Conservation (phyloP, 2,113 vertebrate genomes). For the Podocnemis expansa region DNA sequence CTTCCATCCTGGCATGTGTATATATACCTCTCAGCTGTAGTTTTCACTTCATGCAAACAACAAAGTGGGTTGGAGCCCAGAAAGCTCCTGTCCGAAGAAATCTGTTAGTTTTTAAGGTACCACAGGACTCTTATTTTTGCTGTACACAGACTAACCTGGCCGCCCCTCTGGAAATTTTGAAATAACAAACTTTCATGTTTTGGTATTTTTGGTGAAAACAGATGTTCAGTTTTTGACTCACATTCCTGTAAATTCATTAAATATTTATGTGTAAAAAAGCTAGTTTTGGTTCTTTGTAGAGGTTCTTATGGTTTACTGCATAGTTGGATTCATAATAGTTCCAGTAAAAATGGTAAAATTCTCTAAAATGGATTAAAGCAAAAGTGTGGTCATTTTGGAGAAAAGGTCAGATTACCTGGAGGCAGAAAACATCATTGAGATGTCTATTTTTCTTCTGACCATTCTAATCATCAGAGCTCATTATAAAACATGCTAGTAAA, state of each 20-base stretch:
- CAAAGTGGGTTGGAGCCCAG: too few species aligned
- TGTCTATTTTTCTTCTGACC: not conserved
- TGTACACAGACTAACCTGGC: too few species aligned
- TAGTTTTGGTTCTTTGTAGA: not conserved
- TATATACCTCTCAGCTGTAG: too few species aligned
- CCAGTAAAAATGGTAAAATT: not conserved
- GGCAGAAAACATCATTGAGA: not conserved
- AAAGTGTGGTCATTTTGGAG: accelerated
- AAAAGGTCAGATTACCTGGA: not conserved
- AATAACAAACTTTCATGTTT: too few species aligned
- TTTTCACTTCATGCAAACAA: too few species aligned
- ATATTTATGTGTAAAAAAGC: not conserved
- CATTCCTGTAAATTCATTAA: too few species aligned
- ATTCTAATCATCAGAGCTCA: not conserved
- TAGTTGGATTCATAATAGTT: not conserved
- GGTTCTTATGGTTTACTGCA: not conserved
- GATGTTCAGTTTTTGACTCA: not conserved
- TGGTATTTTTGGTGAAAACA: too few species aligned
- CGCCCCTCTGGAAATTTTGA: too few species aligned
- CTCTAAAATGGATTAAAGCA: not conserved
- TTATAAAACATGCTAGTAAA: accelerated
- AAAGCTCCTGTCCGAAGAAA: too few species aligned
- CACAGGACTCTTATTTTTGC: too few species aligned
- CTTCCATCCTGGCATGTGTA: too few species aligned
- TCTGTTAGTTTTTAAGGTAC: too few species aligned